A percentile compares a stretch with the other conserved stretches of the same genome.
Evolutionary conservation across 92 coral and sea anemone species (phyloP).

Genomic region (Epizoanthus stellaris): DNA sequence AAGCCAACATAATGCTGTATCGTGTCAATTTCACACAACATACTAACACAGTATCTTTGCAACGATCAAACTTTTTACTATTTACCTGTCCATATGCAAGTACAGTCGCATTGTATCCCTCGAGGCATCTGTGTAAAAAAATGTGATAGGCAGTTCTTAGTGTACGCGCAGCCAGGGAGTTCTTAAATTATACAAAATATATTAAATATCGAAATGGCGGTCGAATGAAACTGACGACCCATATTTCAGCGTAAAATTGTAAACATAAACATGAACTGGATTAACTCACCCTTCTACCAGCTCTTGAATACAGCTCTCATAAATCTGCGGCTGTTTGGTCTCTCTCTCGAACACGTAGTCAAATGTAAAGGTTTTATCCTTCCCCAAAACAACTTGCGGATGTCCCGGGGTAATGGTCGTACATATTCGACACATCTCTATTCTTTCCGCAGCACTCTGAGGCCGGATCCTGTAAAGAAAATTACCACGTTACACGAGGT

Average conservation of each 20-base stretch:
- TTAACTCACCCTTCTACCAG: slow-evolving; percentile 92
- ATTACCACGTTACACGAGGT: slow-evolving; percentile 35
- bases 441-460: slow-evolving; percentile 98
- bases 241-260: background rate
- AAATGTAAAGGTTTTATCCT: slow-evolving; percentile 98
- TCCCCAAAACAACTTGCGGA: slow-evolving; percentile 97
- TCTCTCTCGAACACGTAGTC: slow-evolving; percentile 87
- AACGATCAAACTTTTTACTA: background rate
- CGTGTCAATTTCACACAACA: slow-evolving; percentile 12
- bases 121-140: slow-evolving; percentile 82
- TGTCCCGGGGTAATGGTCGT: slow-evolving; percentile 88
- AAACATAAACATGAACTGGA: slow-evolving; percentile 15
- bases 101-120: slow-evolving; percentile 98
- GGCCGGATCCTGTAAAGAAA: slow-evolving; percentile 90
- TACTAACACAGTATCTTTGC: slow-evolving; percentile 1
- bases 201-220: background rate
- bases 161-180: background rate
- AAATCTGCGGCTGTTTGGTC: slow-evolving; percentile 82
- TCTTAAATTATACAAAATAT: background rate
- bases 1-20: slow-evolving; percentile 16
- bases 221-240: slow-evolving; percentile 4
- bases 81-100: slow-evolving; percentile 98
- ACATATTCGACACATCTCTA: slow-evolving; percentile 97
- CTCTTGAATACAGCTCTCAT: slow-evolving; percentile 83
- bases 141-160: slow-evolving; percentile 21